Conservation (phyloP, 2,888 invertebrate genomes). For the Corythucha ciliata region DNA sequence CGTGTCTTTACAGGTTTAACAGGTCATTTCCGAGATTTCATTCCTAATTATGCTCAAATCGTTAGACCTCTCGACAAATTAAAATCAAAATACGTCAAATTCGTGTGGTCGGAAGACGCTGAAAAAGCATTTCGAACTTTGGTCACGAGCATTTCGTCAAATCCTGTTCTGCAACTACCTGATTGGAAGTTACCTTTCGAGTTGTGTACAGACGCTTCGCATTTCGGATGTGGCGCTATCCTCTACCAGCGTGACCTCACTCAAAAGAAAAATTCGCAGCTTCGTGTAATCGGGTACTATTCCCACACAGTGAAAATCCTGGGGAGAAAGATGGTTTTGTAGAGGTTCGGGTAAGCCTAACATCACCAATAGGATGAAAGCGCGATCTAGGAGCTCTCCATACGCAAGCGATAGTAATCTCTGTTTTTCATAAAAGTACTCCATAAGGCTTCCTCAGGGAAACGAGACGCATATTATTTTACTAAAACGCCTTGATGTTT, state of each 20-base stretch:
- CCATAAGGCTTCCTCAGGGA: too few species aligned
- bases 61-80: slow-evolving; percentile 3
- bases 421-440: too few species aligned
- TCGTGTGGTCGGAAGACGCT: not conserved
- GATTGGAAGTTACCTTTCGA: slow-evolving; percentile 9
- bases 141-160: not conserved
- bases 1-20: not conserved
- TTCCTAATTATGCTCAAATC: not conserved
- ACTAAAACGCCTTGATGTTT: too few species aligned
- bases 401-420: too few species aligned
- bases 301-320: too few species aligned
- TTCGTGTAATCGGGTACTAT: slow-evolving; percentile 2
- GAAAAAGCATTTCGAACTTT: not conserved
- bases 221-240: slow-evolving; percentile 1
- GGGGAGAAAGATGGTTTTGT: too few species aligned
- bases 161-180: slow-evolving; percentile 7
- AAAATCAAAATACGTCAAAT: not conserved
- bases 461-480: too few species aligned
- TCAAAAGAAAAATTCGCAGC: not conserved
- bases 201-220: slow-evolving; percentile 3
- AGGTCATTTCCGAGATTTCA: not conserved
- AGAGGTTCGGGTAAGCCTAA: too few species aligned
- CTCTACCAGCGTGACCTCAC: slow-evolving; percentile 1
- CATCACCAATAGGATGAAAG: too few species aligned
- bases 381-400: too few species aligned